These are phyloP conservation scores for Himantopus leucocephalus DNA, from an alignment of 2,113 vertebrate species.

Conservation along the genomic window DNA sequence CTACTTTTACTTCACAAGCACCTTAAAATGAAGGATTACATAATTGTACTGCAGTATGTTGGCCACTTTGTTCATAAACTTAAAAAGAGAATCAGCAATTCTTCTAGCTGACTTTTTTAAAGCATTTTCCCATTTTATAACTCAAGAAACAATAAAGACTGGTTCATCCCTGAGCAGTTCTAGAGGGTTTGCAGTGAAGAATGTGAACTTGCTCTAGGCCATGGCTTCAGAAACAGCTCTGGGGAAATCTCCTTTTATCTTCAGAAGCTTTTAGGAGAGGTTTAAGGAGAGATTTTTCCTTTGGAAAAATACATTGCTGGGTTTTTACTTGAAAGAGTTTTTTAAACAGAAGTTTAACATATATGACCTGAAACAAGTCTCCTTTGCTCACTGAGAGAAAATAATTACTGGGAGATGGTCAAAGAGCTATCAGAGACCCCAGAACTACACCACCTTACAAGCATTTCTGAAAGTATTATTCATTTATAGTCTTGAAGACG, in stretches of 20 bases:
- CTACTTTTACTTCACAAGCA: background rate
- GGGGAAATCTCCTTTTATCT: constrained; percentile 51
- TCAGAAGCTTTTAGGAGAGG: background rate
- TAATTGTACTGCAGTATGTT: background rate
- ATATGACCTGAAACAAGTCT: background rate
- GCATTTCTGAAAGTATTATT: background rate
- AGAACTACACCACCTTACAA: background rate
- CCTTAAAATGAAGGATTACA: background rate
- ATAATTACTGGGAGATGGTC: background rate
- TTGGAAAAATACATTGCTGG: background rate
- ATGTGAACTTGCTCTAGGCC: constrained; percentile 19
- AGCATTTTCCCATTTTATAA: background rate
- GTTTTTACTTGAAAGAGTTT: background rate
- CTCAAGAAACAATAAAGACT: background rate
- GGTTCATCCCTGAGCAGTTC: background rate
- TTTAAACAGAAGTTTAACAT: background rate
- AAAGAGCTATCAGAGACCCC: background rate
- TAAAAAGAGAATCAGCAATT: background rate
- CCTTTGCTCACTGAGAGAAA: background rate
- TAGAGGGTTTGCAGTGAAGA: background rate
- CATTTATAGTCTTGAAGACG: background rate
- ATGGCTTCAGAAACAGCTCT: constrained; percentile 34
- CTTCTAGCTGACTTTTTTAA: background rate
- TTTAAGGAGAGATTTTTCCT: background rate
- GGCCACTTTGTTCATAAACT: background rate